phyloP scores from a whole-genome alignment of 1,140 invertebrate genomes.

The Zaprionus inermis region DNA sequence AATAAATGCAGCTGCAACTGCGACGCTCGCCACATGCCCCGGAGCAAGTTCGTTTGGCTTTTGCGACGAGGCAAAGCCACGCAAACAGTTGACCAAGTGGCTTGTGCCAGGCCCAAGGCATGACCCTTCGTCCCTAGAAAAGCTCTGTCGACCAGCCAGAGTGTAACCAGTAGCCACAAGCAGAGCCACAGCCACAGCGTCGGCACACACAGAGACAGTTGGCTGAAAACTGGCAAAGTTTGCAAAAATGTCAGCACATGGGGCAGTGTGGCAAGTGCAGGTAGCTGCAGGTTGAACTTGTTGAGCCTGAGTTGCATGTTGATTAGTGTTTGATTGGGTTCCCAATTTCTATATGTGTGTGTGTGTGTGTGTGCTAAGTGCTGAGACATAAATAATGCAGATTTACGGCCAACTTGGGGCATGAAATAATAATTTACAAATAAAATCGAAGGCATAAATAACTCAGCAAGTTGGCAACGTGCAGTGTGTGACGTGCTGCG shows the following conservation, averaged over 20 bases:
- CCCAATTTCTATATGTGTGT: not conserved
- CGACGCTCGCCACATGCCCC: too few relatives aligned
- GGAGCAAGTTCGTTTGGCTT: constrained; percentile 43
- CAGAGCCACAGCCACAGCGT: not conserved
- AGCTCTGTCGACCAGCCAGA: too few relatives aligned
- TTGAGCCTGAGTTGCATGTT: constrained; percentile 21
- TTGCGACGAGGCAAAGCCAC: constrained; percentile 34
- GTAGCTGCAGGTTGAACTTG: not conserved
- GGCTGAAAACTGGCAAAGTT: constrained; percentile 17
- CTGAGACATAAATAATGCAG: constrained; percentile 25
- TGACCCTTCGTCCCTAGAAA: too few relatives aligned
- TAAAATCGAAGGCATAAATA: constrained; percentile 64
- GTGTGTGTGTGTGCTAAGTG: too few relatives aligned
- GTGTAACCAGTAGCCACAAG: too few relatives aligned
- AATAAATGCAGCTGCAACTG: constrained; percentile 50
- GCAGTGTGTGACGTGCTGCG: not conserved
- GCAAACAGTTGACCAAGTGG: constrained; percentile 21
- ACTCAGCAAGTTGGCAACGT: constrained; percentile 28
- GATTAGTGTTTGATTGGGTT: constrained; percentile 41
- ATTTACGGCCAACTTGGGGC: constrained; percentile 21
- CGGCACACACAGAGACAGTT: constrained; percentile 18
- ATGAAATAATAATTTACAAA: constrained; percentile 41
- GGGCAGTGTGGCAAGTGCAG: not conserved
- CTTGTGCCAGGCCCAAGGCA: constrained; percentile 4
- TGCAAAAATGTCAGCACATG: constrained; percentile 19